Conservation (phyloP, 2,888 invertebrate genomes). For the Cremastinae sp. region DNA sequence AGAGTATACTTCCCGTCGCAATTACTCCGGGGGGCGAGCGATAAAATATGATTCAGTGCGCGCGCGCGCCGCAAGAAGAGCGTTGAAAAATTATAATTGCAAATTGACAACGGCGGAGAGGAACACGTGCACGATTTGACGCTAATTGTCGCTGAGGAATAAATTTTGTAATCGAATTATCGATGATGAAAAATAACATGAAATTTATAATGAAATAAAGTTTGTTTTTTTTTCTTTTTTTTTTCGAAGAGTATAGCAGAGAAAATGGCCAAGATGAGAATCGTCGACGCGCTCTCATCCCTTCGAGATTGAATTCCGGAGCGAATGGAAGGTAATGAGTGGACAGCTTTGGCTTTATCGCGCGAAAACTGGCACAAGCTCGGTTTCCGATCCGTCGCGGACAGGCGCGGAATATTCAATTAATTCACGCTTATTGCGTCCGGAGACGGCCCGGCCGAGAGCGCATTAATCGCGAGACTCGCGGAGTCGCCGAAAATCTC, state of each 20-base stretch:
- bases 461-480: slow-evolving; percentile 34
- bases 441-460: slow-evolving; percentile 44
- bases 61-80: background rate
- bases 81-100: slow-evolving; percentile 52
- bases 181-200: too few species aligned
- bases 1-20: slow-evolving; percentile 23
- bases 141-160: slow-evolving; percentile 42
- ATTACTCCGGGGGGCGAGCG: slow-evolving; percentile 1
- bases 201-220: too few species aligned
- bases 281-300: background rate
- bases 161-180: slow-evolving; percentile 2
- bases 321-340: slow-evolving; percentile 46
- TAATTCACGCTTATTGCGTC: slow-evolving; percentile 63
- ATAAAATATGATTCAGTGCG: slow-evolving; percentile 43
- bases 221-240: too few species aligned
- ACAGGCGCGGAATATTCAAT: slow-evolving; percentile 63
- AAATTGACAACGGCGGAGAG: slow-evolving; percentile 47
- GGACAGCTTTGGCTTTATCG: slow-evolving; percentile 2
- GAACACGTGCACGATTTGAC: slow-evolving; percentile 26
- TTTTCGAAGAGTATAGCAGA: too few species aligned
- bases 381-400: slow-evolving; percentile 39
- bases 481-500: slow-evolving; percentile 20
- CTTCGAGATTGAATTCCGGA: slow-evolving; percentile 39
- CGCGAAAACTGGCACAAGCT: slow-evolving; percentile 38
- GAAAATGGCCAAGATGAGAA: too few species aligned